Evolutionary conservation across 2,113 vertebrate species (phyloP).

Genomic region (Boulengeromyrus knoepffleri): DNA sequence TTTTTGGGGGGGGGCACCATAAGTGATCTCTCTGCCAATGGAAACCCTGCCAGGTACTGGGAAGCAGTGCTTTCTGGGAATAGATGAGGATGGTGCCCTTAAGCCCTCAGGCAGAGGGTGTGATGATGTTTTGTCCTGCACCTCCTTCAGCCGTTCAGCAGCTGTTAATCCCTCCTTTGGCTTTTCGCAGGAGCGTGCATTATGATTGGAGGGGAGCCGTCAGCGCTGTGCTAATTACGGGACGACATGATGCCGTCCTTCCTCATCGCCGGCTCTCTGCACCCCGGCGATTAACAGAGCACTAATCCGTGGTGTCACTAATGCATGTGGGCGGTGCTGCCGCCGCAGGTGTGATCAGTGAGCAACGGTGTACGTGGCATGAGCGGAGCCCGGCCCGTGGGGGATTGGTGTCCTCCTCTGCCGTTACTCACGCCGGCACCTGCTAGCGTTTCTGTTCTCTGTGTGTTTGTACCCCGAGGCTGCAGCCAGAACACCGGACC

Average conservation of each 20-base stretch:
- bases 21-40: background rate
- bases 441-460: background rate
- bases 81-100: background rate
- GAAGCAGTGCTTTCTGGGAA: background rate
- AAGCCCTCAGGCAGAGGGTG: background rate
- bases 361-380: background rate
- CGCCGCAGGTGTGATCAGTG: background rate
- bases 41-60: background rate
- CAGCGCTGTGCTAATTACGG: background rate
- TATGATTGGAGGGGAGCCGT: background rate
- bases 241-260: background rate
- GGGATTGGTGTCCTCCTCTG: background rate
- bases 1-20: background rate
- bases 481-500: background rate
- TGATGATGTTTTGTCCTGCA: background rate
- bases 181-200: background rate
- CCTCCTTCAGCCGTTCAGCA: background rate
- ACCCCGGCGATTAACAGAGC: background rate
- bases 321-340: background rate
- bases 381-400: background rate
- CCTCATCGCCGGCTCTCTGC: background rate
- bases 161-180: background rate
- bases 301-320: background rate
- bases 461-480: background rate
- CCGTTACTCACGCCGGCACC: background rate